Evolutionary conservation across 2,888 invertebrate genomes (phyloP), one percentile per base, ranked within the genome.

Genomic region (Dasypolia templi): DNA sequence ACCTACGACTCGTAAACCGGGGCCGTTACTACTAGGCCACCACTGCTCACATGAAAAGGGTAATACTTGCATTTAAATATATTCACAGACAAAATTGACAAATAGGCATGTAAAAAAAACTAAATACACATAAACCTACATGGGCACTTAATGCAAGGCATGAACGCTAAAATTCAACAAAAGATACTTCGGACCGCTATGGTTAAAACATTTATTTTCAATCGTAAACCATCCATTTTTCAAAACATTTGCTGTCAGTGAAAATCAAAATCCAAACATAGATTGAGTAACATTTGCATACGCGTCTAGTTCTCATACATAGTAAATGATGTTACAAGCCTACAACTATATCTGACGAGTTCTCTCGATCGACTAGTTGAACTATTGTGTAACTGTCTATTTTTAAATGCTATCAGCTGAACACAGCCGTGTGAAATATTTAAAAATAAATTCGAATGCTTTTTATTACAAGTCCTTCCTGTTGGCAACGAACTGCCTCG

Each of bases 291-390:
- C 32, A 64, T 77, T 67, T 68, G 32, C 55, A 82, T 61, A 69
- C 55, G 35, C 51, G 44, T 42, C 35, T 26, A 51, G 17, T 49
- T 42, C 83, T 65, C 79, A 55, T 69, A 69, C 46, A 81, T 71
- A n/a, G n/a, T n/a, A 65, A 49, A n/a, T 65, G 22, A 68, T 78
- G 29, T 35, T 44, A 65, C 35, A 72, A 42, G 46, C 29, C 22
- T 19, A 55, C 22, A 22, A 46, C 61, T 62, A 49, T 46, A 75
- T 55, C 53, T 11, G 35, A n/a, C 55, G 19, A 44, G 39, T 12
- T 39, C n/a, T n/a, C 75, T 9, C 42, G 42, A 55, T 32, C 51
- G 29, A 56, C 66, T 55, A 59, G 67, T 26, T 39, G 29, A 49
- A 44, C 32, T 70, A 82, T 77, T 70, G 55, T 65, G 39, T 3